Evolutionary conservation across 2,888 invertebrate genomes (phyloP), one percentile per base, ranked within the genome.

Genomic region (Cryptocephalus moraei): DNA sequence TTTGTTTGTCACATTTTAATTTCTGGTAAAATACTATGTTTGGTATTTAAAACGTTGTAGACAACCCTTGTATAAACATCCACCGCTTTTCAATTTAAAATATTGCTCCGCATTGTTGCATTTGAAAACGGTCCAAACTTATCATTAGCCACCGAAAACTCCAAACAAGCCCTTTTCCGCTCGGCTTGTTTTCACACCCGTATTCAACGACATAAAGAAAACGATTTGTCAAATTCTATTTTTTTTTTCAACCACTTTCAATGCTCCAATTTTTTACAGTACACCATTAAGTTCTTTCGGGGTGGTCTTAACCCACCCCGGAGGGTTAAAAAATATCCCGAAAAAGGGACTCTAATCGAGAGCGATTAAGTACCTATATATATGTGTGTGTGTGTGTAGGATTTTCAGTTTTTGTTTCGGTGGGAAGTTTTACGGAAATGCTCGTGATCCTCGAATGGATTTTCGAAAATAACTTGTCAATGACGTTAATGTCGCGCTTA

Each of bases 281-380:
- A 45, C 46, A 49, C 49, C 49, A 50, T 56, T 57, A 56, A 53
- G 50, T 40, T 44, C 46, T 47, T 50, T 50, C 57, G 49, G 60
- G 62, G 62, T 62, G 62, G 62, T 62, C 62, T 51, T 49, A 51
- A 54, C 55, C 50, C 50, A 53, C 57, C 60, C 56, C 52, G 53
- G 56, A 58, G 58, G 55, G 56, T 55, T 55, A 49, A 55, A 52
- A 51, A 48, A 47, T 49, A 4, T 36, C 4, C 12, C 36, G 12
- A 36, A 36, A 36, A 12, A 22, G 22, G 22, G 22, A 22, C 51
- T 56, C 57, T 52, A 52, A 57, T 56, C 56, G 53, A 58, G 57
- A 56, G 56, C 58, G 57, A 57, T 58, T 58, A 60, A 53, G 54
- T 49, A 22, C 22, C 49, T 45, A 49, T 50, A 54, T 49, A 51